Evolutionary conservation across 2,113 vertebrate genomes (phyloP).

Genomic region (Cryptomyrus ogoouensis): DNA sequence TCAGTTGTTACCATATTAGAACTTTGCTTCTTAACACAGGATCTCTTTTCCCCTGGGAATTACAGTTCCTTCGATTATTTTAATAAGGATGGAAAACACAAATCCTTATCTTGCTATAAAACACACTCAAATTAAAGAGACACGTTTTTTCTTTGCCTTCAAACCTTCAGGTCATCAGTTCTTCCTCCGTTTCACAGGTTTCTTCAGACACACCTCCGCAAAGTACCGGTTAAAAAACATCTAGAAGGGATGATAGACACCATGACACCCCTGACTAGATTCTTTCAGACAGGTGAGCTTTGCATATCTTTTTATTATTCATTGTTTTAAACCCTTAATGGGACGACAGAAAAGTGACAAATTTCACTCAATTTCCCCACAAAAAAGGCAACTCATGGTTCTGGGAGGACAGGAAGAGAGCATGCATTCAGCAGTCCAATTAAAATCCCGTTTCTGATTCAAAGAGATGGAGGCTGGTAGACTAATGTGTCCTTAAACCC

Average conservation of each 20-base stretch:
- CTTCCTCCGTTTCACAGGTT: conserved; percentile 34
- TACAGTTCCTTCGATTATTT: not conserved
- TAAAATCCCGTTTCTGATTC: conserved; percentile 32
- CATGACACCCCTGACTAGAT: conserved; percentile 46
- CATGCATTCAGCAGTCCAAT: conserved; percentile 39
- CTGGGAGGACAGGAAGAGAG: conserved; percentile 45
- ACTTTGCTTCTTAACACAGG: not conserved
- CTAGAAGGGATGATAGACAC: conserved; percentile 57
- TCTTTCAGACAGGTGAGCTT: conserved; percentile 29
- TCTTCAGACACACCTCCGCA: conserved; percentile 42
- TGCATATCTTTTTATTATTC: conserved; percentile 39
- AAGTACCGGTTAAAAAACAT: conserved; percentile 54
- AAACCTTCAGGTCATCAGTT: conserved; percentile 14
- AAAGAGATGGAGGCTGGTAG: not conserved
- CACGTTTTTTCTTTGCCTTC: not conserved
- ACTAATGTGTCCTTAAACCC: not conserved
- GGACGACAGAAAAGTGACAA: conserved; percentile 56
- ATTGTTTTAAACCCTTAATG: conserved; percentile 52
- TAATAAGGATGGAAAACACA: not conserved
- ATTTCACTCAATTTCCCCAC: conserved; percentile 47
- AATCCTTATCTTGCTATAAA: not conserved
- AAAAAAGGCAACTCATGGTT: conserved; percentile 42
- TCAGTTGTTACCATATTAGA: not conserved
- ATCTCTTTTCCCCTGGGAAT: not conserved
- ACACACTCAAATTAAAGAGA: not conserved